These are phyloP conservation scores for Pedetes capensis DNA, from an alignment of 2,113 vertebrate genomes.

Conservation along the genomic window DNA sequence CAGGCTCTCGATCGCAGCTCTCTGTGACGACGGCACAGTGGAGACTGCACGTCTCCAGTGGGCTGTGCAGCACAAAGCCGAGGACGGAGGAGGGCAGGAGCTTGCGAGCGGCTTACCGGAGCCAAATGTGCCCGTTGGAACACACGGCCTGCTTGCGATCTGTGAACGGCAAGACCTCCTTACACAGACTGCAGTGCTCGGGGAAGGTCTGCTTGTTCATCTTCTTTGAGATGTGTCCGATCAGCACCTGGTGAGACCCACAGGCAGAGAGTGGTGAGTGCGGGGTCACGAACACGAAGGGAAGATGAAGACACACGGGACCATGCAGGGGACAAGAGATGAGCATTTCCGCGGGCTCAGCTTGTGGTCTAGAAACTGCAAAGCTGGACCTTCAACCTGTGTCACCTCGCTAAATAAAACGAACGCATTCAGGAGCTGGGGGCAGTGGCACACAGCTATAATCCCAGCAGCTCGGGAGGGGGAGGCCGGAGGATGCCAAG, in stretches of 20 bases:
- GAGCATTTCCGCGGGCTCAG: not conserved
- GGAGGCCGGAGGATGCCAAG: too few relatives aligned
- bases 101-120: conserved; percentile 85
- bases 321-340: not conserved
- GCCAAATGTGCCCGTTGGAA: conserved; percentile 95
- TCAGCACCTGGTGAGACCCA: conserved; percentile 89
- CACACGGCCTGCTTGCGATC: conserved; percentile 91
- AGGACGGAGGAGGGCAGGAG: not conserved
- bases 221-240: conserved; percentile 96
- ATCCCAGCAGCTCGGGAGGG: too few relatives aligned
- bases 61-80: not conserved
- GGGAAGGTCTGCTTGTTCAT: conserved; percentile 97
- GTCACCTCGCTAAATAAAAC: not conserved
- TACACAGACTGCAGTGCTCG: conserved; percentile 95
- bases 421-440: too few relatives aligned
- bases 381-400: not conserved
- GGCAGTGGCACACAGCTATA: too few relatives aligned
- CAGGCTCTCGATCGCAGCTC: not conserved
- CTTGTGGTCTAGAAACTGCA: not conserved
- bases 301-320: fast-evolving
- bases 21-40: not conserved
- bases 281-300: not conserved
- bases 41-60: fast-evolving
- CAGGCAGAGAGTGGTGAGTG: not conserved
- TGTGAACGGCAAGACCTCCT: conserved; percentile 92